Percentiles rank a stretch among this genome's conserved stretches.
Evolutionary conservation across 2,888 invertebrate species (phyloP).

Genomic region (Eurytoma californica): DNA sequence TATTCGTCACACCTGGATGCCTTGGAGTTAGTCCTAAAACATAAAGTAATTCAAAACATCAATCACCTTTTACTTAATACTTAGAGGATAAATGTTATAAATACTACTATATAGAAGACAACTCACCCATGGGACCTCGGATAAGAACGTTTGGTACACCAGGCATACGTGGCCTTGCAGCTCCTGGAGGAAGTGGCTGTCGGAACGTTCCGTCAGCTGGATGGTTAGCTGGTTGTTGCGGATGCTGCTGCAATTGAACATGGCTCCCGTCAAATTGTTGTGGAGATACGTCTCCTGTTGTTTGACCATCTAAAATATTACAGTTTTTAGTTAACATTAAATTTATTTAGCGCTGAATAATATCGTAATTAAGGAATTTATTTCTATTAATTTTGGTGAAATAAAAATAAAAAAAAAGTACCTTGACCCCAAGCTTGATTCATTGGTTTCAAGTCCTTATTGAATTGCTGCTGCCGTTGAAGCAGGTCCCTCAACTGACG

Average conservation of each 20-base stretch:
- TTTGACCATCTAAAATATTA: slow-evolving; percentile 63
- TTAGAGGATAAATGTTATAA: neutral
- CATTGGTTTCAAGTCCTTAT: slow-evolving; percentile 77
- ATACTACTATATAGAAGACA: neutral
- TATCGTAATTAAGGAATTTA: neutral
- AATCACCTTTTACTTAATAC: neutral
- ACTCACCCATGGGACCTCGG: slow-evolving; percentile 61
- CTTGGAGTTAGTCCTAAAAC: slow-evolving; percentile 65
- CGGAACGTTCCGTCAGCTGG: slow-evolving; percentile 81
- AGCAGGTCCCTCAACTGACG: slow-evolving; percentile 88
- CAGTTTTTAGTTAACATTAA: neutral
- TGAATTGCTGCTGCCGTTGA: slow-evolving; percentile 82
- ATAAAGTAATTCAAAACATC: slow-evolving; percentile 13
- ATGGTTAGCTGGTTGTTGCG: slow-evolving; percentile 63
- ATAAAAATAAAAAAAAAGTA: slow-evolving; percentile 49
- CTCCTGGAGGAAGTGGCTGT: slow-evolving; percentile 81
- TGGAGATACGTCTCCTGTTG: slow-evolving; percentile 62
- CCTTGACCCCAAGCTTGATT: slow-evolving; percentile 70
- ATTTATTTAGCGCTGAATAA: too few species aligned
- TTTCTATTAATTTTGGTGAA: too few species aligned
- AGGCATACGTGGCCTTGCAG: slow-evolving; percentile 77
- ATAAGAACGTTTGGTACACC: slow-evolving; percentile 69
- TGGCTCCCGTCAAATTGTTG: slow-evolving; percentile 69
- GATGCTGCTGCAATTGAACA: slow-evolving; percentile 67
- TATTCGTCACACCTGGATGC: slow-evolving; percentile 66